These are phyloP conservation scores for Macrobrachium rosenbergii DNA, from an alignment of 1,140 invertebrate species.

Conservation along the genomic window DNA sequence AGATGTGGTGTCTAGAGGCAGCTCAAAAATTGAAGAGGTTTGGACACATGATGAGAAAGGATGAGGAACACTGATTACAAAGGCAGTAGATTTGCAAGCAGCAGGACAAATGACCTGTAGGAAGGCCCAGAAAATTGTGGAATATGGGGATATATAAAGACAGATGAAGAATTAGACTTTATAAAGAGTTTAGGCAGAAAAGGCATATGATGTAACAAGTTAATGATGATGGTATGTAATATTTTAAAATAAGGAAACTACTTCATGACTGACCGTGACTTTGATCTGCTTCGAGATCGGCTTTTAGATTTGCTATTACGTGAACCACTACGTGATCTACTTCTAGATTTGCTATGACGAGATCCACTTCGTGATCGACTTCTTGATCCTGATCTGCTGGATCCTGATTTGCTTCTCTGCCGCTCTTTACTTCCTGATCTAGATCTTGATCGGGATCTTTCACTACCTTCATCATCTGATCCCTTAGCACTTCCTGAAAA, in stretches of 20 bases:
- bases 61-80: too few species aligned
- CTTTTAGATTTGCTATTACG: slow-evolving; percentile 51
- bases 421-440: slow-evolving; percentile 55
- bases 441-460: slow-evolving; percentile 46
- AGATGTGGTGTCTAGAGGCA: too few species aligned
- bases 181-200: slow-evolving; percentile 21
- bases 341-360: slow-evolving; percentile 31
- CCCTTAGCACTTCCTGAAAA: slow-evolving; percentile 63
- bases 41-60: too few species aligned
- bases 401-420: slow-evolving; percentile 66
- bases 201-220: slow-evolving; percentile 22
- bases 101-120: too few species aligned
- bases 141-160: too few species aligned
- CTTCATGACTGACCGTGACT: slow-evolving; percentile 60
- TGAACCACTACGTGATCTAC: slow-evolving; percentile 38
- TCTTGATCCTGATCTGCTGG: slow-evolving; percentile 35
- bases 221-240: slow-evolving; percentile 49
- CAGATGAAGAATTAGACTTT: too few species aligned
- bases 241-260: background rate
- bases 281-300: slow-evolving; percentile 68
- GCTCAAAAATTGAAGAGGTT: too few species aligned
- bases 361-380: slow-evolving; percentile 48
- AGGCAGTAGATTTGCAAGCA: too few species aligned
- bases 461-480: slow-evolving; percentile 56
- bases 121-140: too few species aligned